These are phyloP conservation scores for Chamaea fasciata DNA, from an alignment of 2,113 vertebrate species.

Conservation along the genomic window DNA sequence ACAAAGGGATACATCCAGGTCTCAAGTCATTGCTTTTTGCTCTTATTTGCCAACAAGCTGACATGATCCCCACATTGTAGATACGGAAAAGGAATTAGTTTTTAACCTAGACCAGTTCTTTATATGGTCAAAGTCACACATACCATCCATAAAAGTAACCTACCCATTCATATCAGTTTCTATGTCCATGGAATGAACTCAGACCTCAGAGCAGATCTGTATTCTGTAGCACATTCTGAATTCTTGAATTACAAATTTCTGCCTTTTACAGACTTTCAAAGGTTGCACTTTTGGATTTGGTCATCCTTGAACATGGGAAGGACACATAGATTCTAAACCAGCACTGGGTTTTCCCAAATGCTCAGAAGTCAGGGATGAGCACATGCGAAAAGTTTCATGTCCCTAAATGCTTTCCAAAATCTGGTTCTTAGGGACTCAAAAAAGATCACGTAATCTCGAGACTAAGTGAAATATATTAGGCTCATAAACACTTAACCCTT, in stretches of 20 bases:
- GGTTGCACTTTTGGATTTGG: background rate
- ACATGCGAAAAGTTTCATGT: background rate
- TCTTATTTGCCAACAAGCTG: background rate
- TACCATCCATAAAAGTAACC: background rate
- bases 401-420: background rate
- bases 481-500: background rate
- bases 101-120: background rate
- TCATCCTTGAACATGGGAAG: background rate
- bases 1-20: background rate
- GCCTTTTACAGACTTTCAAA: background rate
- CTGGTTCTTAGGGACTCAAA: background rate
- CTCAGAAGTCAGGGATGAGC: background rate
- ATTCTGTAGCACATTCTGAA: background rate
- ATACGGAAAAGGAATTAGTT: background rate
- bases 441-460: background rate
- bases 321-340: background rate
- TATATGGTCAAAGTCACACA: background rate
- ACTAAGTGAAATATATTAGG: background rate
- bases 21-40: background rate
- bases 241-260: background rate
- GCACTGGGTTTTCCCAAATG: background rate
- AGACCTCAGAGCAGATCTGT: background rate
- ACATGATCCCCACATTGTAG: accelerated
- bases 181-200: background rate
- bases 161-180: background rate